Percentiles rank a stretch among this genome's conserved stretches.
Conservation (phyloP, 1,140 invertebrate genomes). For the Drosophila seguyi region DNA sequence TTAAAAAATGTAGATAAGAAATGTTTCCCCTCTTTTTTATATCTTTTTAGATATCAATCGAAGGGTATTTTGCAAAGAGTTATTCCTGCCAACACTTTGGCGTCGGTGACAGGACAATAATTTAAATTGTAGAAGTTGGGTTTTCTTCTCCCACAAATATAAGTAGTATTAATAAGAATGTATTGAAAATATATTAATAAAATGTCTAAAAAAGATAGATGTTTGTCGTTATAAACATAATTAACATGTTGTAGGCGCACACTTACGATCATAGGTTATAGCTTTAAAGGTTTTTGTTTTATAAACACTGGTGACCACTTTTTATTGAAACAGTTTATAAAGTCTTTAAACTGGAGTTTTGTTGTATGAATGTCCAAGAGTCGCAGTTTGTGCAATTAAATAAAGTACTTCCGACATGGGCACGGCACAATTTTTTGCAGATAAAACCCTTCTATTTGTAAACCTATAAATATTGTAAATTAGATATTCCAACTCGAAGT, state of each 20-base stretch:
- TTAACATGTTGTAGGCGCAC: too few species aligned
- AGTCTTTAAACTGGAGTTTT: conserved; percentile 1
- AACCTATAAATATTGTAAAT: not conserved
- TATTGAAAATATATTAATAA: not conserved
- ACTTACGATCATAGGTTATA: conserved; percentile 8
- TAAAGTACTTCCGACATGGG: not conserved
- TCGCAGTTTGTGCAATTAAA: not conserved
- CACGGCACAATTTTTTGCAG: not conserved
- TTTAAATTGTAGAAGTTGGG: too few species aligned
- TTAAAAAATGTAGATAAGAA: not conserved
- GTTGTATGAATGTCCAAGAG: not conserved
- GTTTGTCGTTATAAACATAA: not conserved
- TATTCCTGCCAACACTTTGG: not conserved
- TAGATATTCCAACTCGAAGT: conserved; percentile 2
- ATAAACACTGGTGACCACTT: conserved; percentile 1
- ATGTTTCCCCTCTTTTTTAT: not conserved
- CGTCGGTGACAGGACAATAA: not conserved
- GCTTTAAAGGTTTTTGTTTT: not conserved
- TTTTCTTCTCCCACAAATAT: too few species aligned
- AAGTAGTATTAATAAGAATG: not conserved
- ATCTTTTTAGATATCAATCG: not conserved
- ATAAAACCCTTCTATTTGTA: too few species aligned
- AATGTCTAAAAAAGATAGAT: too few species aligned
- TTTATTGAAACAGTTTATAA: conserved; percentile 4
- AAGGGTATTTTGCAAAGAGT: not conserved